These are phyloP conservation scores for Nowickia ferox DNA, from an alignment of 2,888 invertebrate species.

Conservation along the genomic window DNA sequence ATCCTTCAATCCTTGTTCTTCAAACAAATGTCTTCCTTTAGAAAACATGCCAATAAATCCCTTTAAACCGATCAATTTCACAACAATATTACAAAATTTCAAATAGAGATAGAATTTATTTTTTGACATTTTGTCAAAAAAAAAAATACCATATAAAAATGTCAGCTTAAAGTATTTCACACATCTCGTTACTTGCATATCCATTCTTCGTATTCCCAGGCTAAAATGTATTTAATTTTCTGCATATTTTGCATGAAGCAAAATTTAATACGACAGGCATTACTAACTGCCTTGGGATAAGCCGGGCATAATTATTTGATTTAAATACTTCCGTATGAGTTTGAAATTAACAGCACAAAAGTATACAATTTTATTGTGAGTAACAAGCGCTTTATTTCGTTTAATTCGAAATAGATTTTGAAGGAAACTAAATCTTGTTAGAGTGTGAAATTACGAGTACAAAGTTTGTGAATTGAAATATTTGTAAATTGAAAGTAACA, in stretches of 20 bases:
- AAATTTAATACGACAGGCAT: conserved; percentile 78
- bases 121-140: conserved; percentile 48
- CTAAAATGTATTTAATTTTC: conserved; percentile 30
- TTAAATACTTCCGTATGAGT: conserved; percentile 71
- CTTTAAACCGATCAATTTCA: conserved; percentile 58
- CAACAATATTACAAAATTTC: conserved; percentile 25
- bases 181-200: conserved; percentile 52
- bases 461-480: conserved; percentile 1
- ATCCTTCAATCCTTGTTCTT: background rate
- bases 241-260: conserved; percentile 44
- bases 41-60: conserved; percentile 43
- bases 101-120: background rate
- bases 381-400: conserved; percentile 28
- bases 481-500: background rate
- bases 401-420: conserved; percentile 35
- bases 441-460: conserved; percentile 59
- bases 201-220: conserved; percentile 3
- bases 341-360: conserved; percentile 55
- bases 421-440: conserved; percentile 40
- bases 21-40: background rate
- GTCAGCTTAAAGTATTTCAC: conserved; percentile 65
- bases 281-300: conserved; percentile 69
- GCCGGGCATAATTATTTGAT: conserved; percentile 62
- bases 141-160: conserved; percentile 55
- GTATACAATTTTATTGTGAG: background rate